These are phyloP conservation scores for Corynorhinus townsendii DNA, from an alignment of 2,113 vertebrate genomes.

Conservation along the genomic window DNA sequence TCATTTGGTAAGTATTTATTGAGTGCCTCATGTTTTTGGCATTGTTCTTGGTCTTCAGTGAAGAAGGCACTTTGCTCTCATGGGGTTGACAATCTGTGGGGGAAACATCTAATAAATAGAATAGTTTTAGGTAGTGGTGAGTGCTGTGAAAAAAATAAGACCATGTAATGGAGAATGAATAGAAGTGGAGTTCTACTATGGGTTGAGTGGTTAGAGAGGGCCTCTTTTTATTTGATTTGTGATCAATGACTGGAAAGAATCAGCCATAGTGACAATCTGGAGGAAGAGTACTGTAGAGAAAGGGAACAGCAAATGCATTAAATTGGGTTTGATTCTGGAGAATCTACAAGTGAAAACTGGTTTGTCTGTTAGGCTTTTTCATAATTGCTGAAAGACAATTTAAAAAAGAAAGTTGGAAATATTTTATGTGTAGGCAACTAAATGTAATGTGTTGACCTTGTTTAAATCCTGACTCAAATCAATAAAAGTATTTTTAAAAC, in stretches of 20 bases:
- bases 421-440: neutral
- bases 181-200: neutral
- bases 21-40: neutral
- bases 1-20: neutral
- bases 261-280: neutral
- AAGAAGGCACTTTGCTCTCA: neutral
- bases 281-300: neutral
- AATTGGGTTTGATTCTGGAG: neutral
- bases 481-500: constrained; percentile 23
- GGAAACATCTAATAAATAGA: neutral
- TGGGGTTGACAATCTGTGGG: neutral
- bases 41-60: neutral
- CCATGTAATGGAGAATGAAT: neutral
- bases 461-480: constrained; percentile 17
- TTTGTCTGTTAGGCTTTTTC: constrained; percentile 14
- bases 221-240: neutral
- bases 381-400: neutral
- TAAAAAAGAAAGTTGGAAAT: neutral
- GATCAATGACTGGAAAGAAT: neutral
- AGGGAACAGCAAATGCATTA: neutral
- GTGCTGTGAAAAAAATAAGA: neutral
- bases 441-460: neutral
- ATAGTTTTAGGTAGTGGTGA: constrained; percentile 1
- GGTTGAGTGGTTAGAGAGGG: neutral
- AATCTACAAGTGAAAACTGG: neutral